These are phyloP conservation scores for Mactra quadrangularis DNA, from an alignment of 1,140 invertebrate genomes.

Conservation along the genomic window DNA sequence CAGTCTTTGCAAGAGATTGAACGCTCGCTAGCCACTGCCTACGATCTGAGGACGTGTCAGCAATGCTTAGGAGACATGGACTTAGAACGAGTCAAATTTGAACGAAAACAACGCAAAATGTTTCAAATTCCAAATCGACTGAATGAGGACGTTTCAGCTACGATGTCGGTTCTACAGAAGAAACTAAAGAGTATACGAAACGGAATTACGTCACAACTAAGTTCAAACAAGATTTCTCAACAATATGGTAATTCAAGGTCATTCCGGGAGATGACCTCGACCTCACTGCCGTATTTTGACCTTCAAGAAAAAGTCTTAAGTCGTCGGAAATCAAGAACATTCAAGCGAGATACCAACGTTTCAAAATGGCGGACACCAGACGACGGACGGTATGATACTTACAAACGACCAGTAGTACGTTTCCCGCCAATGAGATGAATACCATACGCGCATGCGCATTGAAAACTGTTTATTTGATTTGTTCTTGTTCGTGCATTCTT, in stretches of 20 bases:
- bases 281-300: slow-evolving; percentile 15
- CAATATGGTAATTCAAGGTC: slow-evolving; percentile 20
- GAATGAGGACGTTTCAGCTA: slow-evolving; percentile 29
- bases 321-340: slow-evolving; percentile 8
- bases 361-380: neutral
- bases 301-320: slow-evolving; percentile 26
- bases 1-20: slow-evolving; percentile 39
- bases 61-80: slow-evolving; percentile 37
- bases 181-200: slow-evolving; percentile 46
- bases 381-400: slow-evolving; percentile 6
- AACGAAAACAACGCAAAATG: slow-evolving; percentile 43
- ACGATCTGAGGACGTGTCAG: slow-evolving; percentile 38
- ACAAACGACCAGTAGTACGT: too few species aligned
- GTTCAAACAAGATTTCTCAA: slow-evolving; percentile 8
- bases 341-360: slow-evolving; percentile 6
- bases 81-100: slow-evolving; percentile 46
- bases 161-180: slow-evolving; percentile 7
- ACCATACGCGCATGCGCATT: too few species aligned
- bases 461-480: too few species aligned
- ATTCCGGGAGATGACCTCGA: slow-evolving; percentile 28
- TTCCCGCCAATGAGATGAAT: too few species aligned
- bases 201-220: slow-evolving; percentile 25
- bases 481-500: too few species aligned
- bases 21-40: slow-evolving; percentile 39
- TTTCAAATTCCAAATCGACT: slow-evolving; percentile 28